These are phyloP conservation scores for Acanthosepion esculentum DNA, from an alignment of 2,888 invertebrate species.

Conservation along the genomic window DNA sequence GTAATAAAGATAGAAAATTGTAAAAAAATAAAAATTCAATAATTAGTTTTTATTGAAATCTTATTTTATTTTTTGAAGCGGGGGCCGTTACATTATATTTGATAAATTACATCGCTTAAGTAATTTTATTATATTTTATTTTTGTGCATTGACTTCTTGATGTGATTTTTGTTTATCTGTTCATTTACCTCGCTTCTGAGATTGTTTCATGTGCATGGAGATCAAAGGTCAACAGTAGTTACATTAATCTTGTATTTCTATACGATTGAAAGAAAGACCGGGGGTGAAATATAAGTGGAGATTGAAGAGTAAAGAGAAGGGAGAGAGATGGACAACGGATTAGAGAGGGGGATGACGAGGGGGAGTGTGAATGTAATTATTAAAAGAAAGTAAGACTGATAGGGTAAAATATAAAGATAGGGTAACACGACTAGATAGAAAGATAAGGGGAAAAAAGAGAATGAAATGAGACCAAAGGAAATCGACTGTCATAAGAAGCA, in stretches of 20 bases:
- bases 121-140: background rate
- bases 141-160: background rate
- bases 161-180: background rate
- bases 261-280: background rate
- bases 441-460: background rate
- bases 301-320: background rate
- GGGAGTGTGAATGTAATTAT: background rate
- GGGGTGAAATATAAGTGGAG: background rate
- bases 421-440: background rate
- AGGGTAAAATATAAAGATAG: no score
- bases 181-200: background rate
- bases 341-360: background rate
- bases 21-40: background rate
- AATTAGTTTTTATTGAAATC: background rate
- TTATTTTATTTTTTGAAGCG: background rate
- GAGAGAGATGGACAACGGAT: background rate
- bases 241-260: background rate
- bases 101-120: conserved; percentile 1
- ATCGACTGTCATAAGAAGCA: no score
- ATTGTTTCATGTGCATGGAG: background rate
- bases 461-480: background rate
- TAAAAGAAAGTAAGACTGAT: background rate
- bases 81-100: background rate
- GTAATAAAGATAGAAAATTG: background rate
- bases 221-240: background rate